phyloP scores from a whole-genome alignment of 2,888 invertebrate genomes.

The Hirudinaria manillensis region DNA sequence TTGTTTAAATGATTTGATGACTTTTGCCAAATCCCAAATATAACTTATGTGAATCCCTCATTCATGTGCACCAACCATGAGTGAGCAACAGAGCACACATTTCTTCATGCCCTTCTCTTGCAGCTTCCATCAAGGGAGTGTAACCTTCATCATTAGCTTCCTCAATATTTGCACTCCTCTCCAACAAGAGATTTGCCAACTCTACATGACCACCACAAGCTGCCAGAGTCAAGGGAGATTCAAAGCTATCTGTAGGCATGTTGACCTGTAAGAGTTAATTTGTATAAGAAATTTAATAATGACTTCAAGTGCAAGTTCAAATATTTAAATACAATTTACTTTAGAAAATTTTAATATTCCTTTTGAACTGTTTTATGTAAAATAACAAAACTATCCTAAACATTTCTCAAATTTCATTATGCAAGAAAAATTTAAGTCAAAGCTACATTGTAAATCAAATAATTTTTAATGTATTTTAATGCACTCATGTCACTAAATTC shows the following conservation, averaged over 20 bases:
- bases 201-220: conserved; percentile 98
- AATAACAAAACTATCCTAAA: neutral
- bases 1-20: too few species aligned
- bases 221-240: conserved; percentile 93
- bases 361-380: neutral
- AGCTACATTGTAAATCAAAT: too few species aligned
- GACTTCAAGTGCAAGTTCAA: neutral
- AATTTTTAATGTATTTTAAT: too few species aligned
- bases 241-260: conserved; percentile 98
- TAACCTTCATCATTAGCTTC: conserved; percentile 99
- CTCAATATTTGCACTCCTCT: conserved; percentile 95
- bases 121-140: conserved; percentile 98
- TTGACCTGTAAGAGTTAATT: conserved; percentile 63
- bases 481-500: too few species aligned
- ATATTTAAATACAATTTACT: neutral
- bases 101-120: conserved; percentile 94
- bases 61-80: conserved; percentile 62
- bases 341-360: too few species aligned
- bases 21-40: too few species aligned
- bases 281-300: neutral
- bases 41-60: too few species aligned
- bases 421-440: too few species aligned
- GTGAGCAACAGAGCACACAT: conserved; percentile 89
- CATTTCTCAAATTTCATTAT: too few species aligned
- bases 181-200: conserved; percentile 85